A percentile compares a stretch with the other conserved stretches of the same genome.
These are phyloP conservation scores for Chelmon rostratus DNA, from an alignment of 2,797 vertebrate species.

Conservation along the genomic window DNA sequence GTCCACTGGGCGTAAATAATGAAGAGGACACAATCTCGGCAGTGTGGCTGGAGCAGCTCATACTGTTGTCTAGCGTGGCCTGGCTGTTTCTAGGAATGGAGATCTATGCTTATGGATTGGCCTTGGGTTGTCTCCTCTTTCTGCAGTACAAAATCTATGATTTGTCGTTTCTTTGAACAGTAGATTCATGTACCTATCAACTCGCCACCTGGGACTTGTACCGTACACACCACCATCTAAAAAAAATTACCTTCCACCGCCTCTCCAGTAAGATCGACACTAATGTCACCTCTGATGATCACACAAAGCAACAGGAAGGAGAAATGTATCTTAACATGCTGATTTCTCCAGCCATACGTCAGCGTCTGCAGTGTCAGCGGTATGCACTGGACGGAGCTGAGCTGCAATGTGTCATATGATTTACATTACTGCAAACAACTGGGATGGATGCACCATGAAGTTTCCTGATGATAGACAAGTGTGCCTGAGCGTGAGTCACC, in stretches of 20 bases:
- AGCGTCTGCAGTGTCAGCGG: slow-evolving; percentile 22
- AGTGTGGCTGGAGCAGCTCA: slow-evolving; percentile 16
- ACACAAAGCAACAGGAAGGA: slow-evolving; percentile 43
- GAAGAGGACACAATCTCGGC: slow-evolving; percentile 77
- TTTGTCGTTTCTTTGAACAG: slow-evolving; percentile 41
- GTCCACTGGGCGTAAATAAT: slow-evolving; percentile 84
- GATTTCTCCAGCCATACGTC: slow-evolving; percentile 36
- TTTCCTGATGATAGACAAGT: slow-evolving; percentile 63
- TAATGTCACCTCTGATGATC: slow-evolving; percentile 41
- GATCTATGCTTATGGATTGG: slow-evolving; percentile 57
- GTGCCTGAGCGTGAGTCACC: slow-evolving; percentile 66
- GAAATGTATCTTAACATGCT: slow-evolving; percentile 42
- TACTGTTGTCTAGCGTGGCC: slow-evolving; percentile 17
- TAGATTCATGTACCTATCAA: slow-evolving; percentile 38
- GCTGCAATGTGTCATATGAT: slow-evolving; percentile 43
- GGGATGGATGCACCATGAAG: slow-evolving; percentile 48
- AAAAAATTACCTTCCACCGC: slow-evolving; percentile 1
- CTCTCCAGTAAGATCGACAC: slow-evolving; percentile 16
- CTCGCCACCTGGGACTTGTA: slow-evolving; percentile 9
- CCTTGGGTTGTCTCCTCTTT: slow-evolving; percentile 57
- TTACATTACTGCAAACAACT: slow-evolving; percentile 68
- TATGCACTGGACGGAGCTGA: slow-evolving; percentile 9
- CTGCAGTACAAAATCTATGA: slow-evolving; percentile 40
- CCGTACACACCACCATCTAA: slow-evolving; percentile 5
- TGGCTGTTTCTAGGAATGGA: slow-evolving; percentile 47